These are phyloP conservation scores for Aplochiton taeniatus DNA, from an alignment of 2,797 vertebrate genomes.

Conservation along the genomic window DNA sequence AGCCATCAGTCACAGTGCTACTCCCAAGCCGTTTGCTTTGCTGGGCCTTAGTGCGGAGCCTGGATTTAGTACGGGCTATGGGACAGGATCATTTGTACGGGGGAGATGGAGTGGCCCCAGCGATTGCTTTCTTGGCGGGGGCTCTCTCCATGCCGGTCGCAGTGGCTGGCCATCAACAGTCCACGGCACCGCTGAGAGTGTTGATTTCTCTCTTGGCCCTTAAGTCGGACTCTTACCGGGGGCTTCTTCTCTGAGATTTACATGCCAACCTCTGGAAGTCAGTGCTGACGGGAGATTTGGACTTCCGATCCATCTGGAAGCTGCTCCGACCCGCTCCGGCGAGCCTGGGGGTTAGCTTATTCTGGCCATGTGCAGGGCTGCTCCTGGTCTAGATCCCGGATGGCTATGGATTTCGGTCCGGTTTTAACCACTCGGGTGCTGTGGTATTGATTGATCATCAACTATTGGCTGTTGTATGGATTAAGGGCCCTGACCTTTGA, in stretches of 20 bases:
- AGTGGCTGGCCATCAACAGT: conserved; percentile 34
- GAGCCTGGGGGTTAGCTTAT: neutral
- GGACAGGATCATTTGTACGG: conserved; percentile 35
- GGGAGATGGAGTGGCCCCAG: conserved; percentile 22
- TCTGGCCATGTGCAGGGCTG: neutral
- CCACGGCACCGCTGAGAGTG: conserved; percentile 7
- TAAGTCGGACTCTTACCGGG: conserved; percentile 22
- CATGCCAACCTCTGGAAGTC: conserved; percentile 7
- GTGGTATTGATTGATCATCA: conserved; percentile 21
- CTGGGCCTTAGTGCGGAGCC: conserved; percentile 10
- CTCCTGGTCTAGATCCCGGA: neutral
- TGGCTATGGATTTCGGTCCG: conserved; percentile 13
- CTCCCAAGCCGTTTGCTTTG: conserved; percentile 27
- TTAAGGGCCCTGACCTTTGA: conserved; percentile 27
- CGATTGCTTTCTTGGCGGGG: conserved; percentile 40
- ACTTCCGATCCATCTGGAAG: neutral
- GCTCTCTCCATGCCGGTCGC: conserved; percentile 41
- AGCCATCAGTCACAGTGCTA: conserved; percentile 28
- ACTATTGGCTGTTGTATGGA: conserved; percentile 20
- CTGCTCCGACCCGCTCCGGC: no score
- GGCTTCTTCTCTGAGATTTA: conserved; percentile 9
- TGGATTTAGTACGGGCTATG: conserved; percentile 22
- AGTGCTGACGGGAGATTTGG: neutral
- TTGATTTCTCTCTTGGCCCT: conserved; percentile 15
- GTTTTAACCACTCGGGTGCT: neutral